A percentile compares a stretch with the other conserved stretches of the same genome.
Conservation (phyloP, 2,797 vertebrate species). For the Parambassis ranga region DNA sequence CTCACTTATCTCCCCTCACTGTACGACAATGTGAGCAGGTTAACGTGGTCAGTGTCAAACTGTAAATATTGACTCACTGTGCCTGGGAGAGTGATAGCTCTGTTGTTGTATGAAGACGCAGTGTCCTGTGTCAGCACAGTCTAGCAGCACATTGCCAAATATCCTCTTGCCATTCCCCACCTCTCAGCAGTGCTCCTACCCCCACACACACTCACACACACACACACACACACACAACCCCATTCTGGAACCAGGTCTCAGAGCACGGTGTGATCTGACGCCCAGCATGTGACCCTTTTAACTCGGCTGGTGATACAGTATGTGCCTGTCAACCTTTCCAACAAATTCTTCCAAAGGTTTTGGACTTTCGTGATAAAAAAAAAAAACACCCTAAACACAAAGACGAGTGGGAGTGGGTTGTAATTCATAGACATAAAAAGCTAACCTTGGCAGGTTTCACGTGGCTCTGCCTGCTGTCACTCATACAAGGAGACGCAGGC, state of each 20-base stretch:
- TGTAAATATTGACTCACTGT: conserved; percentile 17
- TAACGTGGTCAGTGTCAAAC: neutral
- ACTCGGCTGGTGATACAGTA: neutral
- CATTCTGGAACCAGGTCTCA: conserved; percentile 36
- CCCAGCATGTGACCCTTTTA: conserved; percentile 40
- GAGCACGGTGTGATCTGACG: conserved; percentile 40
- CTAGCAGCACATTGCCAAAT: conserved; percentile 65
- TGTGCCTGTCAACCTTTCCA: neutral
- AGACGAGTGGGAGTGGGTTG: neutral
- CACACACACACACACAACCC: neutral
- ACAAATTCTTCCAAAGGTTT: neutral
- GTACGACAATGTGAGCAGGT: neutral
- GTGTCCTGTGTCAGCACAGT: conserved; percentile 66
- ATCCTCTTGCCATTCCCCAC: conserved; percentile 57
- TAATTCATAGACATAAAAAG: neutral
- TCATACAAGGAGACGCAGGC: neutral
- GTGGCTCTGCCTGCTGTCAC: neutral
- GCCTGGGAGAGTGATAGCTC: conserved; percentile 28
- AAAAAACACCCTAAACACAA: neutral
- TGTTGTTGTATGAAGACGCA: conserved; percentile 56
- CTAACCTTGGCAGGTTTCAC: neutral
- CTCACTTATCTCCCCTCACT: neutral
- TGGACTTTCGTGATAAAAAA: neutral
- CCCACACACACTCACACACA: conserved; percentile 11
- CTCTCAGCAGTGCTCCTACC: conserved; percentile 41